Conservation (phyloP, 2,113 vertebrate species). For the Microtus oregoni region DNA sequence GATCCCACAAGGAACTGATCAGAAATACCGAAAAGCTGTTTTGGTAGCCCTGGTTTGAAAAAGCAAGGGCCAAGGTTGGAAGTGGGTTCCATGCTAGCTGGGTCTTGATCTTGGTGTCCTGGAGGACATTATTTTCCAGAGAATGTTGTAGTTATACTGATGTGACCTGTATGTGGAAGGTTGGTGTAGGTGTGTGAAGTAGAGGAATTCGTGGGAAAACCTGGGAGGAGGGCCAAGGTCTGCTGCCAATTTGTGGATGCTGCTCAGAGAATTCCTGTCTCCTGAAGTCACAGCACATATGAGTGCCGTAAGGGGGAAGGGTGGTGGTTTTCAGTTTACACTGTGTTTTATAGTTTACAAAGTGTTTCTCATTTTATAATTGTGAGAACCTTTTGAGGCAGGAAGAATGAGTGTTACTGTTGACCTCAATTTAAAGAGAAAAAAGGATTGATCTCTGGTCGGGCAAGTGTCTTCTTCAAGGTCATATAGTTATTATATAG, state of each 20-base stretch:
- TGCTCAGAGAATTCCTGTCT: neutral
- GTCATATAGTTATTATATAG: neutral
- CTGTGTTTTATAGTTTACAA: neutral
- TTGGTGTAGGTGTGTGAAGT: neutral
- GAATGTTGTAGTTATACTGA: neutral
- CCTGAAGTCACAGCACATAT: accelerated
- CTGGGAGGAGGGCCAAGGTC: too few relatives aligned
- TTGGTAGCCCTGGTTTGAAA: neutral
- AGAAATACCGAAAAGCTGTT: neutral
- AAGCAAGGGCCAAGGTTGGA: neutral
- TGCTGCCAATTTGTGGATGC: neutral
- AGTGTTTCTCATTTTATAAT: conserved; percentile 29
- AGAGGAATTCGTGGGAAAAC: neutral
- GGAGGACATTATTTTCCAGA: neutral
- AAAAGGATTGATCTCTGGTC: neutral
- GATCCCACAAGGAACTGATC: neutral
- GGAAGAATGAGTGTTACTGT: neutral
- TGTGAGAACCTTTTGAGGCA: conserved; percentile 27
- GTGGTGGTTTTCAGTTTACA: neutral
- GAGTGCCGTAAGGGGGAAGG: neutral
- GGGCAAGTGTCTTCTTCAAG: conserved; percentile 44
- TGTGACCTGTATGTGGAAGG: neutral
- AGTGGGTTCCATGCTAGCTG: neutral
- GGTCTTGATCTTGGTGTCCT: neutral
- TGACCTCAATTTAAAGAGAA: conserved; percentile 36